phyloP scores from a whole-genome alignment of 2,113 vertebrate species.

The Channa argus region DNA sequence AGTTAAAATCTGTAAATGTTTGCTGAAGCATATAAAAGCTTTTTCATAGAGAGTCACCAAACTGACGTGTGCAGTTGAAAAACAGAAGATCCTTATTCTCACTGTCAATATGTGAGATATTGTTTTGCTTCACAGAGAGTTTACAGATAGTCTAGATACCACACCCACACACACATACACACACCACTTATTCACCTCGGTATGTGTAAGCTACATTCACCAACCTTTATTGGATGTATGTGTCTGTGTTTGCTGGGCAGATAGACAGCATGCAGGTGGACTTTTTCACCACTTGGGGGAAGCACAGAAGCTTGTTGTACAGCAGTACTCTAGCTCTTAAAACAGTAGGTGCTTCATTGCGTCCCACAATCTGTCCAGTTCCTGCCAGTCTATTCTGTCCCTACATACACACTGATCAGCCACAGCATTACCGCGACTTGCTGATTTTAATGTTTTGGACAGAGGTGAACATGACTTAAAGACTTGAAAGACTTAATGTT shows the following conservation, averaged over 20 bases:
- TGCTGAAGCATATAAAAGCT: too few relatives aligned
- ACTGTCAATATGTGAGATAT: not conserved
- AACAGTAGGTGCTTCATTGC: not conserved
- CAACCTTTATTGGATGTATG: constrained; percentile 1
- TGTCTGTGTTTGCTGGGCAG: not conserved
- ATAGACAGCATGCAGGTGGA: not conserved
- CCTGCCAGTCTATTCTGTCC: too few relatives aligned
- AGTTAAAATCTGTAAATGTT: too few relatives aligned
- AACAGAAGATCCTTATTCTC: not conserved
- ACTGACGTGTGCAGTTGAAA: too few relatives aligned
- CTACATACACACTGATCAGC: too few relatives aligned
- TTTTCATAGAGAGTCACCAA: too few relatives aligned
- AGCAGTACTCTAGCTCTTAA: not conserved
- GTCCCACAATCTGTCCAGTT: not conserved
- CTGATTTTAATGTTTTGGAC: too few relatives aligned
- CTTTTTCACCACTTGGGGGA: constrained; percentile 31
- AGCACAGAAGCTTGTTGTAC: not conserved
- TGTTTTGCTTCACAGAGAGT: constrained; percentile 1
- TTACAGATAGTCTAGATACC: constrained; percentile 1
- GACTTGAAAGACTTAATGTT: too few relatives aligned
- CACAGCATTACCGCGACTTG: too few relatives aligned
- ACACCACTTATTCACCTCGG: not conserved
- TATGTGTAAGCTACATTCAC: not conserved
- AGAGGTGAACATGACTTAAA: too few relatives aligned
- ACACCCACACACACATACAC: too few relatives aligned